Percentiles rank a stretch among this genome's conserved stretches.
These are phyloP conservation scores for Dipodomys stephensi DNA, from an alignment of 2,113 vertebrate species.

Conservation along the genomic window DNA sequence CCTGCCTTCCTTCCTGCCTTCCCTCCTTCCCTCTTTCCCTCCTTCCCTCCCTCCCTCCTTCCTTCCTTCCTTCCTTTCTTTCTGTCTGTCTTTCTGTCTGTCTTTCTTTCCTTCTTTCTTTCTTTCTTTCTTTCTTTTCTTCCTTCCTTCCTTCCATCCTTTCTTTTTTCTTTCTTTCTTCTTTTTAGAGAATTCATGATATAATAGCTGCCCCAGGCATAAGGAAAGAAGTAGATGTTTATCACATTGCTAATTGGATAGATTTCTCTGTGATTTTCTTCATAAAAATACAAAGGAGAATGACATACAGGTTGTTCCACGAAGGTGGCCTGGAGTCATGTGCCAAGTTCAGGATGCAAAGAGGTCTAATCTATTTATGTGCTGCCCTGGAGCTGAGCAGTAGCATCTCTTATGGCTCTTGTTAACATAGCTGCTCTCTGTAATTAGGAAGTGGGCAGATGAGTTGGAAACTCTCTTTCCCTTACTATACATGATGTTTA, in stretches of 20 bases:
- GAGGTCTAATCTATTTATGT: not conserved
- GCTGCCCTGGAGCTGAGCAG: not conserved
- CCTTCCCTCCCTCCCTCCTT: too few relatives aligned
- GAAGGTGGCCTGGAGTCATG: not conserved
- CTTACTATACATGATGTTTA: not conserved
- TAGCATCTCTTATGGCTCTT: not conserved
- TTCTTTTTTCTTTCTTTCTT: too few relatives aligned
- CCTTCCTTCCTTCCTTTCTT: too few relatives aligned
- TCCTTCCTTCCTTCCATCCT: too few relatives aligned
- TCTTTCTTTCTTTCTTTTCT: not conserved
- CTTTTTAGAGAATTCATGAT: not conserved
- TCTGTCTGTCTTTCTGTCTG: too few relatives aligned
- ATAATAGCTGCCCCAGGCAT: not conserved
- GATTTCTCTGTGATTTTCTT: not conserved
- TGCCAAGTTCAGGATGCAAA: not conserved
- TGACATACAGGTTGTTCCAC: not conserved
- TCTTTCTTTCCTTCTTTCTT: not conserved
- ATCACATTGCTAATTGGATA: not conserved
- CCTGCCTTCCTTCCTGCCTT: too few relatives aligned
- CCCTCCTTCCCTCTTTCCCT: too few relatives aligned
- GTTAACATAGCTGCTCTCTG: not conserved
- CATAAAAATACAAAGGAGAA: not conserved
- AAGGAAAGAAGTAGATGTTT: not conserved
- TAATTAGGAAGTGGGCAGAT: fast-evolving
- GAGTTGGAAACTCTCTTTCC: not conserved